These are phyloP conservation scores for Synchiropus splendidus DNA, from an alignment of 2,113 vertebrate species.

Conservation along the genomic window DNA sequence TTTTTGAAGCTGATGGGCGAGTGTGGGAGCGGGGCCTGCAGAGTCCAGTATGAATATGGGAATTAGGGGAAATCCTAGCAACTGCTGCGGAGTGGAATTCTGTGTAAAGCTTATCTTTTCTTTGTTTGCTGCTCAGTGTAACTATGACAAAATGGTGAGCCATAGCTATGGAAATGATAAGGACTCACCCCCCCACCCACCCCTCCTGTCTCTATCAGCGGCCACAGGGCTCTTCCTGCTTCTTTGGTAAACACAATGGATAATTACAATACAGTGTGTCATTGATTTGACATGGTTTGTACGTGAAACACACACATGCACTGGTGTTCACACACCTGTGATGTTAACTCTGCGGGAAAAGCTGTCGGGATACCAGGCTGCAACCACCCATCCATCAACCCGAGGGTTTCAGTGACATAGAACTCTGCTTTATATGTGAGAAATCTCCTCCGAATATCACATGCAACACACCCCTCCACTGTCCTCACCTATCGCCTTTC, in stretches of 20 bases:
- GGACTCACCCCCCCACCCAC: slow-evolving; percentile 12
- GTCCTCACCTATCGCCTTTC: slow-evolving; percentile 24
- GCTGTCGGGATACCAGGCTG: not conserved
- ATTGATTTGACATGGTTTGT: slow-evolving; percentile 43
- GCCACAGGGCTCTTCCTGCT: slow-evolving; percentile 10
- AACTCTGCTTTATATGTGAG: slow-evolving; percentile 8
- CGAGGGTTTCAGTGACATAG: slow-evolving; percentile 46
- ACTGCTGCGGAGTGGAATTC: slow-evolving; percentile 54
- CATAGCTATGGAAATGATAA: slow-evolving; percentile 12
- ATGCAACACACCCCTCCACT: too few species aligned
- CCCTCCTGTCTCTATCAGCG: slow-evolving; percentile 36
- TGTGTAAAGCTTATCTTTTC: slow-evolving; percentile 27
- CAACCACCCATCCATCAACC: too few species aligned
- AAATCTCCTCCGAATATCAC: too few species aligned
- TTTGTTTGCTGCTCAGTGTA: slow-evolving; percentile 33
- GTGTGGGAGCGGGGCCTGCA: slow-evolving; percentile 29
- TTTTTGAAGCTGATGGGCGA: slow-evolving; percentile 32
- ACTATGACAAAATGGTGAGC: slow-evolving; percentile 27
- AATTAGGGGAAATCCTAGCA: slow-evolving; percentile 60
- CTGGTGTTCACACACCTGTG: slow-evolving; percentile 52
- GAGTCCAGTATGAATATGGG: slow-evolving; percentile 43
- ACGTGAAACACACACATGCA: slow-evolving; percentile 22
- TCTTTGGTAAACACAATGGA: slow-evolving; percentile 16
- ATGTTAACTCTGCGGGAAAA: slow-evolving; percentile 36
- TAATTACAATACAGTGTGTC: slow-evolving; percentile 53